These are phyloP conservation scores for Bostrychus sinensis DNA, from an alignment of 2,113 vertebrate species.

Conservation along the genomic window DNA sequence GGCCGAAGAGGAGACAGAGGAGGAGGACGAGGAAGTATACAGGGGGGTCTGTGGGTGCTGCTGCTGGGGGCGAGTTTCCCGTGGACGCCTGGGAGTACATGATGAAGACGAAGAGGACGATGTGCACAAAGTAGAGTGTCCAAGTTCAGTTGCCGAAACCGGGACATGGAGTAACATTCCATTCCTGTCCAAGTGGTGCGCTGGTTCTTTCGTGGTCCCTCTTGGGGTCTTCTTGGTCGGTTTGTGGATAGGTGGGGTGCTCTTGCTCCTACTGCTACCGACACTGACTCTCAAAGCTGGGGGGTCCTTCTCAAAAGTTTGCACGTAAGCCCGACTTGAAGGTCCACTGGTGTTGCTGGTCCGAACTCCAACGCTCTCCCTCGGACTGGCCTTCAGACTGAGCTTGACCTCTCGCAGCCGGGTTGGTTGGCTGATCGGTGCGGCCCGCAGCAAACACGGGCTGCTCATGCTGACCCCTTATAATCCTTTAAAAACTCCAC, in stretches of 20 bases:
- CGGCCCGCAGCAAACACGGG: constrained; percentile 76
- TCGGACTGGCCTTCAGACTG: constrained; percentile 75
- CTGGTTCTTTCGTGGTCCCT: constrained; percentile 30
- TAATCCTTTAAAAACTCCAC: constrained; percentile 36
- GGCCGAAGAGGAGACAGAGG: constrained; percentile 66
- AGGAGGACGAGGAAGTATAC: constrained; percentile 36
- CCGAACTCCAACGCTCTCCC: constrained; percentile 58
- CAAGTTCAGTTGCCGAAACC: constrained; percentile 22
- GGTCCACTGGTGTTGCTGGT: constrained; percentile 36
- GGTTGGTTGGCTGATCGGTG: constrained; percentile 72
- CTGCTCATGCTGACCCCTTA: constrained; percentile 77
- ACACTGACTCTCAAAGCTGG: constrained; percentile 41
- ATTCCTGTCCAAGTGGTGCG: constrained; percentile 73
- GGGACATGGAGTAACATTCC: constrained; percentile 64
- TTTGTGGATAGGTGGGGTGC: constrained; percentile 77
- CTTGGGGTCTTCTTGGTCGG: constrained; percentile 51
- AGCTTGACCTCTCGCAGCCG: constrained; percentile 79
- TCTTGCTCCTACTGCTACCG: constrained; percentile 72
- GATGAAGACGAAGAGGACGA: constrained; percentile 58
- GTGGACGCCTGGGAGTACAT: constrained; percentile 29
- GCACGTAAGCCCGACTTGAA: constrained; percentile 39
- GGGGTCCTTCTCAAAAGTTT: constrained; percentile 61
- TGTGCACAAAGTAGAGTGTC: constrained; percentile 49
- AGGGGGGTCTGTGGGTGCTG: constrained; percentile 43
- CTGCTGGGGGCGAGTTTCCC: constrained; percentile 26